These are phyloP conservation scores for Cerastis rubricosa DNA, from an alignment of 2,888 invertebrate genomes.

Conservation along the genomic window DNA sequence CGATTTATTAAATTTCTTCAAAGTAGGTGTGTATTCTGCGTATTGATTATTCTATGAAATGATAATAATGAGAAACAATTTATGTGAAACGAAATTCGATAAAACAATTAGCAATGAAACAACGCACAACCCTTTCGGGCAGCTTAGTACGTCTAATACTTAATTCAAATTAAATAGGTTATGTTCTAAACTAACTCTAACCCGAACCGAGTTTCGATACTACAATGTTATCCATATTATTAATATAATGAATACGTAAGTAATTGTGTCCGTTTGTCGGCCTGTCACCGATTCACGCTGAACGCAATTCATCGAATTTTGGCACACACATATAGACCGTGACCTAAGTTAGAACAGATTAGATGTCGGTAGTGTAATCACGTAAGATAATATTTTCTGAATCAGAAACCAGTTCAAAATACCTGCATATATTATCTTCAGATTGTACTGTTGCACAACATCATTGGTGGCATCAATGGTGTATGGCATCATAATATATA, in stretches of 20 bases:
- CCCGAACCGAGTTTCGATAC: background rate
- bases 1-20: no score
- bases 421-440: background rate
- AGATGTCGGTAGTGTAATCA: background rate
- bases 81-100: no score
- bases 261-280: background rate
- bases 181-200: background rate
- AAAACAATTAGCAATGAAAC: no score
- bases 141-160: background rate
- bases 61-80: no score
- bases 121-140: no score
- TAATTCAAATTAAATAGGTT: background rate
- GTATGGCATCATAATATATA: no score
- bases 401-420: background rate
- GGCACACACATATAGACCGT: background rate
- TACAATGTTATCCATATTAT: background rate
- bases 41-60: no score
- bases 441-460: no score
- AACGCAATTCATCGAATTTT: background rate
- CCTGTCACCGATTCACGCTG: background rate
- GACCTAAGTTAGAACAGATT: background rate
- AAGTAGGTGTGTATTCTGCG: no score
- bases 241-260: background rate
- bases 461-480: no score
- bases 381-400: background rate